Evolutionary conservation across 1,140 invertebrate genomes (phyloP).

Genomic region (Megalonaias nervosa): DNA sequence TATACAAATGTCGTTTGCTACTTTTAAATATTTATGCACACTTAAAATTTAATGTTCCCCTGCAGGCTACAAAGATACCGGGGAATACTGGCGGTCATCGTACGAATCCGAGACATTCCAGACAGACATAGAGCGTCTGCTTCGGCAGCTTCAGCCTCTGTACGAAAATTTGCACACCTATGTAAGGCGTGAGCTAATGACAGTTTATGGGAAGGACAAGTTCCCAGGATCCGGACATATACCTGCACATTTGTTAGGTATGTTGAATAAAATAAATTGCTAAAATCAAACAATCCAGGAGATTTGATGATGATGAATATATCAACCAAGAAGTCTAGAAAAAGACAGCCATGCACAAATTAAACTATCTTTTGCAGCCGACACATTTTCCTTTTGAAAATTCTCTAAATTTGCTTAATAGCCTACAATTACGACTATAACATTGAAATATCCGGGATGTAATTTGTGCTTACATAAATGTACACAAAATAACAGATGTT

Average conservation of each 20-base stretch:
- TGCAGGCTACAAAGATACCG: constrained; percentile 76
- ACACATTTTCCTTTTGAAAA: too few species aligned
- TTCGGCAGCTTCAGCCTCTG: constrained; percentile 87
- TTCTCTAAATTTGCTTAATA: too few species aligned
- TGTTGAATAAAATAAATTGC: constrained; percentile 28
- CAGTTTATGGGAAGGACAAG: constrained; percentile 71
- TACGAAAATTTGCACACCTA: constrained; percentile 93
- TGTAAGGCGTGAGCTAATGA: constrained; percentile 84
- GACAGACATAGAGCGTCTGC: constrained; percentile 83
- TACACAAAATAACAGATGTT: too few species aligned
- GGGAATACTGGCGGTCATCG: constrained; percentile 74
- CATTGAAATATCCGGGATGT: too few species aligned
- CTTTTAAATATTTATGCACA: too few species aligned
- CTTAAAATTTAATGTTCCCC: neutral
- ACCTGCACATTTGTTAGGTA: constrained; percentile 75
- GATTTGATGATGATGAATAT: too few species aligned
- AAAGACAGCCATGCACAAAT: too few species aligned
- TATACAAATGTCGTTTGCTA: too few species aligned
- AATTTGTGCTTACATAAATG: too few species aligned
- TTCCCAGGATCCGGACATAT: constrained; percentile 63
- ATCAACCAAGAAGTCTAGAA: too few species aligned
- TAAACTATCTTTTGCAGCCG: too few species aligned
- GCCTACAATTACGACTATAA: too few species aligned
- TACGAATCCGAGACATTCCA: constrained; percentile 63
- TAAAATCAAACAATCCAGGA: neutral